These are phyloP conservation scores for Parapsyche elsis DNA, from an alignment of 1,140 invertebrate species.

Conservation along the genomic window DNA sequence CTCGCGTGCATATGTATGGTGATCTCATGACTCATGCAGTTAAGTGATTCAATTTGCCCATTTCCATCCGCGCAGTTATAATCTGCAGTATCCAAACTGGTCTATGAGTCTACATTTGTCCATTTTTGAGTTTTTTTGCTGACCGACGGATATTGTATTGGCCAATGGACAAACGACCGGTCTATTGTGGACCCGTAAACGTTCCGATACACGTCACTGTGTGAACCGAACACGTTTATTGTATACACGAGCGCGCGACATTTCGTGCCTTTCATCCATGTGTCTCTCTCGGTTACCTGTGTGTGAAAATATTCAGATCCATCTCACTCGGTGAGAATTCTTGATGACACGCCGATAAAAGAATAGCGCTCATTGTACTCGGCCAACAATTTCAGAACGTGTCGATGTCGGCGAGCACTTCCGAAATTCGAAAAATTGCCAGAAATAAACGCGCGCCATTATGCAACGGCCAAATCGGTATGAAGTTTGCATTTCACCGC, in stretches of 20 bases:
- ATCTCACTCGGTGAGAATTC: slow-evolving; percentile 5
- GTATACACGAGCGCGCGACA: slow-evolving; percentile 22
- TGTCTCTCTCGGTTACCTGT: neutral
- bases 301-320: slow-evolving; percentile 5
- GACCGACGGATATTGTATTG: no score
- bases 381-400: neutral
- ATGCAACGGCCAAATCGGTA: neutral
- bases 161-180: neutral
- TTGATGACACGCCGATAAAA: slow-evolving; percentile 16
- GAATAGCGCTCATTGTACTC: slow-evolving; percentile 1
- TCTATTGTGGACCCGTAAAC: neutral
- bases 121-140: no score
- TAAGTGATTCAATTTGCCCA: no score
- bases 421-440: neutral
- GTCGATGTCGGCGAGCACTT: slow-evolving; percentile 6
- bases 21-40: no score
- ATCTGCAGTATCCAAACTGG: no score
- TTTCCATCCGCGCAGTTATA: no score
- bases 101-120: no score
- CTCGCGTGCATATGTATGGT: no score
- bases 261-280: slow-evolving; percentile 25
- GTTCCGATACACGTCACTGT: slow-evolving; percentile 3
- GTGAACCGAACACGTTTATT: slow-evolving; percentile 11
- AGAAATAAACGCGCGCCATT: neutral
- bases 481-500: neutral